Evolutionary conservation across 2,797 vertebrate species (phyloP).

Genomic region (Sebastes baramenuke): DNA sequence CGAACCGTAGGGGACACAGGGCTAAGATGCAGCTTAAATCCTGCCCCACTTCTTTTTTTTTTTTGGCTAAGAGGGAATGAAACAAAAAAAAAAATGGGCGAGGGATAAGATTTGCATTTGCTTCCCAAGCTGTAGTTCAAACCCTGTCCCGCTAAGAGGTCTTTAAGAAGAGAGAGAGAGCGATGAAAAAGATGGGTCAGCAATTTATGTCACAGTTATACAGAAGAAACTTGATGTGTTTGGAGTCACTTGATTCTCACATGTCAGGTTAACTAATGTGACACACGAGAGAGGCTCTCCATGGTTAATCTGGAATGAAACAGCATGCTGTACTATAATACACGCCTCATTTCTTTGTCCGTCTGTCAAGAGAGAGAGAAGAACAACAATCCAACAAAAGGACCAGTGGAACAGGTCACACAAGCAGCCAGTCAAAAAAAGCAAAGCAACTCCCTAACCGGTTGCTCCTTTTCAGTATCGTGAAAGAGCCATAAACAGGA

Average conservation of each 20-base stretch:
- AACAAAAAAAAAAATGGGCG: background rate
- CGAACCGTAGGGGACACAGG: conserved; percentile 5
- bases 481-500: background rate
- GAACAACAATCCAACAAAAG: background rate
- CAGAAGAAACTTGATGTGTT: background rate
- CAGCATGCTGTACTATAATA: background rate
- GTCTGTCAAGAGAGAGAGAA: background rate
- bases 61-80: conserved; percentile 1
- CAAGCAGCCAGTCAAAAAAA: background rate
- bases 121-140: background rate
- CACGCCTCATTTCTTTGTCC: conserved; percentile 17
- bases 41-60: conserved; percentile 32
- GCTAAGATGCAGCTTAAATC: conserved; percentile 54
- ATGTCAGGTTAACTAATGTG: background rate
- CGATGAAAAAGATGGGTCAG: background rate
- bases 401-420: conserved; percentile 35
- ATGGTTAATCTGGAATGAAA: conserved; percentile 14
- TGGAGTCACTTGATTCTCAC: background rate
- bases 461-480: background rate
- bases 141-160: background rate
- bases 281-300: conserved; percentile 2
- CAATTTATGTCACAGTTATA: background rate
- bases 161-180: background rate
- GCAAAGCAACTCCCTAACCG: background rate
- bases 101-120: conserved; percentile 15